These are phyloP conservation scores for Smutsia gigantea DNA, from an alignment of 2,797 vertebrate genomes.

Conservation along the genomic window DNA sequence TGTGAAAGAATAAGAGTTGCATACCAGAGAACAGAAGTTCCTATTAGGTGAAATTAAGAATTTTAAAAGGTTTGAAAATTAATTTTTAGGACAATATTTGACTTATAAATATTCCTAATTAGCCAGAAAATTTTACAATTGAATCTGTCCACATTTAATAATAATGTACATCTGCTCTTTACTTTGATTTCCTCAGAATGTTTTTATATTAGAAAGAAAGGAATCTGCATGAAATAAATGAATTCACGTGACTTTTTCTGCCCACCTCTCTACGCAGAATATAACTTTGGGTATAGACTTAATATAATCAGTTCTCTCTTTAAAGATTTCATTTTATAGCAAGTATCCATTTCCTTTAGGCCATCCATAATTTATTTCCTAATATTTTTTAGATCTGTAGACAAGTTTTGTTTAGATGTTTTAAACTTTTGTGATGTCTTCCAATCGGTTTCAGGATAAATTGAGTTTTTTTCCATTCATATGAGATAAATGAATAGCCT, in stretches of 20 bases:
- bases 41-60: conserved; percentile 37
- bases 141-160: background rate
- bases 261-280: background rate
- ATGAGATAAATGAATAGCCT: background rate
- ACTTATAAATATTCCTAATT: conserved; percentile 52
- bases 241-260: background rate
- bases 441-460: background rate
- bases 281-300: background rate
- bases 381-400: background rate
- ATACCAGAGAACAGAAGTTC: background rate
- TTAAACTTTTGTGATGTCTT: background rate
- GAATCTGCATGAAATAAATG: background rate
- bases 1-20: conserved; percentile 9
- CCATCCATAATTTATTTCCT: background rate
- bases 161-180: conserved; percentile 47
- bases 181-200: background rate
- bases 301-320: background rate
- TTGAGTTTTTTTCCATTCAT: background rate
- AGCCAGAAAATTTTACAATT: conserved; percentile 34
- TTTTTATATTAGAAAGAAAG: background rate
- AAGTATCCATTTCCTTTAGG: background rate
- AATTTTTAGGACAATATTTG: conserved; percentile 57
- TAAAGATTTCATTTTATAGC: background rate
- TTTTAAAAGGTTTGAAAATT: conserved; percentile 27
- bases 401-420: background rate